Evolutionary conservation across 2,797 vertebrate species (phyloP).

Genomic region (Anguilla obscura): DNA sequence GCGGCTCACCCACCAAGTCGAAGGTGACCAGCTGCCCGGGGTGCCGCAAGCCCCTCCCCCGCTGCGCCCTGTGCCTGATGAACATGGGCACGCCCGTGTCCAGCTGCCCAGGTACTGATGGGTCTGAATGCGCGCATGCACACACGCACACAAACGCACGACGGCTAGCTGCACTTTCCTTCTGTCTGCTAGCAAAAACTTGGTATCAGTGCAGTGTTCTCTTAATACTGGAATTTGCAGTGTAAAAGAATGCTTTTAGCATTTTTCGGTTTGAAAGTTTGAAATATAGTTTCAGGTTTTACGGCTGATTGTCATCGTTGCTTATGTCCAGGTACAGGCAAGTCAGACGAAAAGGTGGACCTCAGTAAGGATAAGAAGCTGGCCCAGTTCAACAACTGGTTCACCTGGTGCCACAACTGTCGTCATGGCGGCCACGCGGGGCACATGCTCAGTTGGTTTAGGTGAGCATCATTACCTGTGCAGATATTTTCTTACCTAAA

Average conservation of each 20-base stretch:
- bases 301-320: background rate
- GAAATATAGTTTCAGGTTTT: background rate
- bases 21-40: conserved; percentile 98
- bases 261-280: background rate
- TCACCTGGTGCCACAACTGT: conserved; percentile 99
- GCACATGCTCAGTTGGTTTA: conserved; percentile 99
- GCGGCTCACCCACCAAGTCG: conserved; percentile 96
- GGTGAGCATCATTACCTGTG: conserved; percentile 67
- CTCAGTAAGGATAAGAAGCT: conserved; percentile 96
- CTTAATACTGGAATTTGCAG: background rate
- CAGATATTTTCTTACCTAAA: background rate
- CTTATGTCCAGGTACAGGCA: conserved; percentile 78
- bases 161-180: background rate
- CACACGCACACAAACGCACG: background rate
- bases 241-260: background rate
- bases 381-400: conserved; percentile 99
- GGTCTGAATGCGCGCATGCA: background rate
- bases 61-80: conserved; percentile 97
- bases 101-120: conserved; percentile 80
- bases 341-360: conserved; percentile 95
- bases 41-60: conserved; percentile 95
- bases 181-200: background rate
- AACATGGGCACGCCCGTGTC: conserved; percentile 99
- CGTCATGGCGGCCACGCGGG: conserved; percentile 96
- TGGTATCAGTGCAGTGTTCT: background rate